A percentile compares a stretch with the other conserved stretches of the same genome.
Conservation (phyloP, 1,140 invertebrate genomes). For the Matsumurasca onukii region DNA sequence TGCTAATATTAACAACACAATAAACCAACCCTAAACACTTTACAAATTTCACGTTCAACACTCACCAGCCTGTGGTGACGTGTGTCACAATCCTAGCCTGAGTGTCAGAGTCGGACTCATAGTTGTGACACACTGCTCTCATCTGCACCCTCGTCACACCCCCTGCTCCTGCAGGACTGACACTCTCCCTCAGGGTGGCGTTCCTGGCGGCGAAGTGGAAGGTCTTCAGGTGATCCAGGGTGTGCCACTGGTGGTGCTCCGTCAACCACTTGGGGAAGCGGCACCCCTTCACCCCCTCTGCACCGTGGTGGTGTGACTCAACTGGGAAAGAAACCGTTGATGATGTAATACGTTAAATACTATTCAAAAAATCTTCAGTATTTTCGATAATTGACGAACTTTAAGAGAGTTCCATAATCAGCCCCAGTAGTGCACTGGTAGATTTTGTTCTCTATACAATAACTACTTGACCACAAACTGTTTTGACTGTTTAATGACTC, state of each 20-base stretch:
- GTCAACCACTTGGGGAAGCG: slow-evolving; percentile 67
- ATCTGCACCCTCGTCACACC: slow-evolving; percentile 32
- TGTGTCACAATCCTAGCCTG: slow-evolving; percentile 67
- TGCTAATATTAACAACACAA: no score
- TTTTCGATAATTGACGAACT: no score
- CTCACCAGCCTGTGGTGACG: slow-evolving; percentile 65
- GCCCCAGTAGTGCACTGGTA: no score
- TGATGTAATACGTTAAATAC: no score
- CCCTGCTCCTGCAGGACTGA: slow-evolving; percentile 15
- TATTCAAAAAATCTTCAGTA: no score
- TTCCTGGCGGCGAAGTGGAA: slow-evolving; percentile 67
- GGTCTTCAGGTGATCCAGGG: slow-evolving; percentile 63
- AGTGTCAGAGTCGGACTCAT: slow-evolving; percentile 33
- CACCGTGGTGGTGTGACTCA: slow-evolving; percentile 34
- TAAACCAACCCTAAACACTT: no score
- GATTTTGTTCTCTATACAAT: no score
- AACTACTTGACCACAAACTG: no score
- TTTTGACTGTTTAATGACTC: no score
- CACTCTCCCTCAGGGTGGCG: slow-evolving; percentile 56
- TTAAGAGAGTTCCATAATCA: no score
- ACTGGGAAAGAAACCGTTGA: slow-evolving; percentile 29
- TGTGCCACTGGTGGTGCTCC: slow-evolving; percentile 66
- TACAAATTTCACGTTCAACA: no score
- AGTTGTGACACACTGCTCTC: slow-evolving; percentile 36
- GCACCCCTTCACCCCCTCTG: slow-evolving; percentile 50